Base-by-base conservation (phyloP, 2,888 invertebrate species). In the Brachypalpus laphriformis region DNA sequence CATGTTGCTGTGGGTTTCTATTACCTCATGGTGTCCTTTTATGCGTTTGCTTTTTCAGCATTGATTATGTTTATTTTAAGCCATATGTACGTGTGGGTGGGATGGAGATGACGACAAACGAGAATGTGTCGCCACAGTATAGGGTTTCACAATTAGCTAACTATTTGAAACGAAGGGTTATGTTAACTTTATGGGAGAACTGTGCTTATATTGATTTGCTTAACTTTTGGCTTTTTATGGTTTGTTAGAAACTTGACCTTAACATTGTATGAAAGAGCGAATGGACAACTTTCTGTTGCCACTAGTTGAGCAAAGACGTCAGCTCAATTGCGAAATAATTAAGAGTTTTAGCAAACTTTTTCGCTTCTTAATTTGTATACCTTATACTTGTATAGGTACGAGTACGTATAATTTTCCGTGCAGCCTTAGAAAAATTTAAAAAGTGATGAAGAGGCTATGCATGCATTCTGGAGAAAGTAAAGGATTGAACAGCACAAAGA, bases 1-100 rank as follows among this genome's bases (percentile, higher is more conserved):
- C 57, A 65, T 71, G 63, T 76, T 76, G 71, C 22, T 71, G 47
- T 56, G 51, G 71, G 71, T 71, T 71, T 70, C 57, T 71, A 72
- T 82, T 82, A 82, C 76, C 71, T 47, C 59, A 59, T 65, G 71
- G 76, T 77, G 66, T 82, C 76, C 70, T 61, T 72, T 82, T 77
- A 76, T 76, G 65, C 71, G 45, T 66, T 71, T 16, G 28, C 59
- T 76, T 66, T 71, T 71, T 71, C 45, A 76, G 59, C 76, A 71
- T 76, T 82, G 71, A 76, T 76, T 77, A 82, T 82, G 71, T 77
- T 71, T 72, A 71, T 82, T 82, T 82, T 66, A 59, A 82, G 71
- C 54, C 57, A 59, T 71, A 45, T 65, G 31, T 34, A 22, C 42
- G 28, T 45, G 76, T 57, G 63, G 75, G 76, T 57, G 63, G 40